phyloP scores from a whole-genome alignment of 2,888 invertebrate genomes.

The Desoria tigrina region DNA sequence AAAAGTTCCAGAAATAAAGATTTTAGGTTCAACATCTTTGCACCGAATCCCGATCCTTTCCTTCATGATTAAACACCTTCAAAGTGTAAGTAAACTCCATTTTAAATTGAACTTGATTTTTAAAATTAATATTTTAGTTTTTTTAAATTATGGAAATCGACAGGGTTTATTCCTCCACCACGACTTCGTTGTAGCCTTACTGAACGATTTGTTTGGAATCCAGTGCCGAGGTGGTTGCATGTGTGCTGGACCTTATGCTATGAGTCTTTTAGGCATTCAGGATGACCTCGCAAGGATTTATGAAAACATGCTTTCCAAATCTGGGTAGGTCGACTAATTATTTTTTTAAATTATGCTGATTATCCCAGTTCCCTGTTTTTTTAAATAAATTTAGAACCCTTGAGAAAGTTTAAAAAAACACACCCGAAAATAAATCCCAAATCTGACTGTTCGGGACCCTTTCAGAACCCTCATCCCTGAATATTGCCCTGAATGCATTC shows the following conservation, averaged over 20 bases:
- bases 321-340: too few species aligned
- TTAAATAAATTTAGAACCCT: too few species aligned
- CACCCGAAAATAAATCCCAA: too few species aligned
- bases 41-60: constrained; percentile 43
- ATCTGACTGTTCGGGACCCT: too few species aligned
- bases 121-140: too few species aligned
- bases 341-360: too few species aligned
- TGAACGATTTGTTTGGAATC: constrained; percentile 88
- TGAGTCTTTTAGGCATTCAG: constrained; percentile 74
- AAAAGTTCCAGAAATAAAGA: constrained; percentile 26
- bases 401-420: too few species aligned
- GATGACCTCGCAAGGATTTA: constrained; percentile 72
- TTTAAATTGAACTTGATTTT: too few species aligned
- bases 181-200: constrained; percentile 79
- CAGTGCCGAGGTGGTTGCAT: constrained; percentile 63
- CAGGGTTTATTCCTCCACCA: constrained; percentile 74
- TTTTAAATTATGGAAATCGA: too few species aligned
- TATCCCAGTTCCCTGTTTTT: too few species aligned
- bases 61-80: constrained; percentile 35
- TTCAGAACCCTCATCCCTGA: too few species aligned
- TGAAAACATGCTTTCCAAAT: constrained; percentile 71
- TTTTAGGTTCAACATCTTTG: constrained; percentile 25
- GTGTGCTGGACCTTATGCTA: constrained; percentile 81
- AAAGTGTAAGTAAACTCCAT: constrained; percentile 38
- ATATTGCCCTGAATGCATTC: too few species aligned